Evolutionary conservation across 1,140 invertebrate genomes (phyloP), one percentile per base, ranked within the genome.

Genomic region (Lucilia sericata): DNA sequence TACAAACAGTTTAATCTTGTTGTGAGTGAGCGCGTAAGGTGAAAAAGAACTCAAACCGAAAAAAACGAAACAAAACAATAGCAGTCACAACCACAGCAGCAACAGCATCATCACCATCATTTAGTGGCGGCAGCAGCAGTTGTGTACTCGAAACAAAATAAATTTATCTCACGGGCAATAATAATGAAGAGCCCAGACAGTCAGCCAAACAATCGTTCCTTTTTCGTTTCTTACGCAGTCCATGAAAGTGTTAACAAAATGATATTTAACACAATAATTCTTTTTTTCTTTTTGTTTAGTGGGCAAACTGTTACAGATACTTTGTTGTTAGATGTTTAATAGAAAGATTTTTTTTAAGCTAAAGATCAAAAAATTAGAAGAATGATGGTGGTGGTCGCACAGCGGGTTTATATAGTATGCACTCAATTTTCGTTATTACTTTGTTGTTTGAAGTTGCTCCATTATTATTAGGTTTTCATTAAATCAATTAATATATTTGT

Each of bases 401-500:
- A 70, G 65, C 21, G 65, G 65, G 65, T 10, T 60, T 2, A 12
- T 2, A 12, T 60, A n/a, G 13, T 60, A 14, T 60, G 55, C 17
- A n/a, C 55, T 60, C 55, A 17, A 60, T 60, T 60, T 60, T 17
- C 7, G 14, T n/a, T n/a, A 30, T 60, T 60, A 14, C 19, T 74
- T 74, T 34, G 19, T 34, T 74, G 19, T 74, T 74, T 74, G 70
- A 74, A 13, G 70, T 21, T 74, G 70, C 17, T 12, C 70, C n/a
- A 25, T 60, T n/a, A n/a, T n/a, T 7, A n/a, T 60, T 7, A n/a
- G 13, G 55, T 78, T 78, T 78, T 78, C 75, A 42, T 78, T 78
- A 78, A 78, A 78, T 78, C 75, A 78, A 78, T 78, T 78, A 78
- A 78, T 78, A 75, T 75, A 42, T 78, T 78, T 78, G 75, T 78